Evolutionary conservation across 2,888 invertebrate species (phyloP).

Genomic region (Amphimallon solstitiale): DNA sequence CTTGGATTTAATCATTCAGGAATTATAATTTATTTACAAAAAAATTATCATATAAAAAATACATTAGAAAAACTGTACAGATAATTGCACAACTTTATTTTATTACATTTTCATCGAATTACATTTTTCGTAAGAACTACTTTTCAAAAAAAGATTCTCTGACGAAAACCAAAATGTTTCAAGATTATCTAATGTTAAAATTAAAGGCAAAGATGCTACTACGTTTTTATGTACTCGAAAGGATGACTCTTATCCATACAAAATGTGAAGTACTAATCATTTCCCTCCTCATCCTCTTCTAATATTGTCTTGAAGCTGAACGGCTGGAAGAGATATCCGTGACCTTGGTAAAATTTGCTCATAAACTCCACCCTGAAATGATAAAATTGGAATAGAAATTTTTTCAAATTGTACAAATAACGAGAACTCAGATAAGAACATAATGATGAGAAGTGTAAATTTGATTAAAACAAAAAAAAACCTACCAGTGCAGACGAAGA

Average conservation of each 20-base stretch:
- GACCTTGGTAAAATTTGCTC: conserved; percentile 77
- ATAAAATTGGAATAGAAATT: too few relatives aligned
- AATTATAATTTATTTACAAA: conserved; percentile 5
- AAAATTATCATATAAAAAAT: background rate
- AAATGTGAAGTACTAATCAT: conserved; percentile 44
- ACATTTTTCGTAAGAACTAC: conserved; percentile 5
- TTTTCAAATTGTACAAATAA: too few relatives aligned
- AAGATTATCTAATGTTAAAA: background rate
- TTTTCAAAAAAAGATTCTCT: background rate
- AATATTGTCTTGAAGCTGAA: conserved; percentile 72
- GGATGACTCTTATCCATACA: background rate
- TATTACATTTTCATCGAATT: conserved; percentile 1
- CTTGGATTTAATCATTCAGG: too few relatives aligned
- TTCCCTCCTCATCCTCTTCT: conserved; percentile 60
- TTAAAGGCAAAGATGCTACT: background rate
- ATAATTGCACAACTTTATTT: conserved; percentile 23
- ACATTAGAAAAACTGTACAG: background rate
- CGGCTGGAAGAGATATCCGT: conserved; percentile 73
- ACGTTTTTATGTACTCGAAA: background rate
- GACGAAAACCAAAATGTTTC: background rate
- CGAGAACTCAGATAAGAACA: too few relatives aligned
- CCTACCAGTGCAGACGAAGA: conserved; percentile 85
- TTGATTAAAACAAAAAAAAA: background rate
- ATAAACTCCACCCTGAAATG: conserved; percentile 78
- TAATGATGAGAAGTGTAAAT: background rate